Evolutionary conservation across 2,113 vertebrate species (phyloP).

Genomic region (Takifugu flavidus): DNA sequence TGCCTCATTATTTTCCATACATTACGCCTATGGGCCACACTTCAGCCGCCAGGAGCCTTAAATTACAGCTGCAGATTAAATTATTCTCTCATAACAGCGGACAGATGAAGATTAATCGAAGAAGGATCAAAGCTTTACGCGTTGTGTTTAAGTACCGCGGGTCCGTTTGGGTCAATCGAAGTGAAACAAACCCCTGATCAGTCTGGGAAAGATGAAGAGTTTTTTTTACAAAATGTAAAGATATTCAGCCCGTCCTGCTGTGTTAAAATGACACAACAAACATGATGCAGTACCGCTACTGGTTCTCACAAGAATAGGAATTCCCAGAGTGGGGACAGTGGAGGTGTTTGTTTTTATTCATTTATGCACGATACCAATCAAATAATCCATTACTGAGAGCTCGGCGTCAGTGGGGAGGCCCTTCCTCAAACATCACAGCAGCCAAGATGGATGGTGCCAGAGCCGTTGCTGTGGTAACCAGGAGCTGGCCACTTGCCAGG

Average conservation of each 20-base stretch:
- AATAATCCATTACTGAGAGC: constrained; percentile 59
- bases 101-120: not conserved
- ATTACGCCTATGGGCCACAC: not conserved
- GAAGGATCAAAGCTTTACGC: not conserved
- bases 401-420: constrained; percentile 50
- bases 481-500: constrained; percentile 70
- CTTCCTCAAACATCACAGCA: constrained; percentile 56
- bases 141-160: too few species aligned
- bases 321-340: not conserved
- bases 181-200: too few species aligned
- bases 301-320: not conserved
- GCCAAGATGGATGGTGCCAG: constrained; percentile 57
- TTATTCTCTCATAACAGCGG: not conserved
- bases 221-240: not conserved
- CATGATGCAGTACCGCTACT: not conserved
- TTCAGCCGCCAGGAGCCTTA: not conserved
- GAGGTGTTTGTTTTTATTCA: constrained; percentile 46
- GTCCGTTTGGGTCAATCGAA: too few species aligned
- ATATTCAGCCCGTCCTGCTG: not conserved
- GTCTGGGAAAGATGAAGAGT: too few species aligned
- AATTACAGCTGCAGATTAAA: not conserved
- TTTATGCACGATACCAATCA: constrained; percentile 64
- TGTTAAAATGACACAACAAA: not conserved
- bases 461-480: constrained; percentile 72
- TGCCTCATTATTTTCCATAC: too few species aligned